Evolutionary conservation across 2,113 vertebrate species (phyloP), one percentile per base, ranked within the genome.

Genomic region (Carassius carassius): DNA sequence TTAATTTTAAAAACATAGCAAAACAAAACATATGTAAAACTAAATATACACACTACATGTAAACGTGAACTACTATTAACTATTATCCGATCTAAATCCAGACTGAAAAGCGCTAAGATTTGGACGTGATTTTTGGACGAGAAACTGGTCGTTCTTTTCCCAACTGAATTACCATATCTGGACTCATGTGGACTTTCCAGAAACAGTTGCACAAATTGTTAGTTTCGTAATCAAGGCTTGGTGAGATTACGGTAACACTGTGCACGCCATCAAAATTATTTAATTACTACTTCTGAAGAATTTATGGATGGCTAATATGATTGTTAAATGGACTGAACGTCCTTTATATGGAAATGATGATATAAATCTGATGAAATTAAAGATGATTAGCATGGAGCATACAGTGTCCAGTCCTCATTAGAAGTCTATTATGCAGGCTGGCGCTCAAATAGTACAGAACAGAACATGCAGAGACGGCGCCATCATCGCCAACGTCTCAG

Each of bases 381-480:
- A 32, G 5, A 69, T 32, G 14, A 81, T 81, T 81, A 51, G 44
- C 25, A 29, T 14, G 5, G 2, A 29, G 29, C 29, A 29, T 29
- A 37, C 19, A 67, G 44, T 6, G 56, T 77, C 67, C 35, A 65
- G 58, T 2, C 60, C 37, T 78, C 60, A 80, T 80, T 80, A 80
- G 17, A 81, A 63, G 29, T 19, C 47, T 4, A 77, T 44, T 63
- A 82, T 87, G 78, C 83, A 78, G 62, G n/a, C 47, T 49, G n/a
- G 62, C 10, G 49, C 72, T 84, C 32, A 13, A 78, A 85, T 16
- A 69, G 79, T 73, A 84, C 67, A 60, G 81, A 73, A 81, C 67
- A 65, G 78, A 63, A 81, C 78, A 81, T 81, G 17, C 69, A 23
- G 32, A 16, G n/a, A 73, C 35, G 58, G 11, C 7, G 41, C 62